Base-by-base conservation (phyloP, 2,888 invertebrate species). In the Ellobium chinense region DNA sequence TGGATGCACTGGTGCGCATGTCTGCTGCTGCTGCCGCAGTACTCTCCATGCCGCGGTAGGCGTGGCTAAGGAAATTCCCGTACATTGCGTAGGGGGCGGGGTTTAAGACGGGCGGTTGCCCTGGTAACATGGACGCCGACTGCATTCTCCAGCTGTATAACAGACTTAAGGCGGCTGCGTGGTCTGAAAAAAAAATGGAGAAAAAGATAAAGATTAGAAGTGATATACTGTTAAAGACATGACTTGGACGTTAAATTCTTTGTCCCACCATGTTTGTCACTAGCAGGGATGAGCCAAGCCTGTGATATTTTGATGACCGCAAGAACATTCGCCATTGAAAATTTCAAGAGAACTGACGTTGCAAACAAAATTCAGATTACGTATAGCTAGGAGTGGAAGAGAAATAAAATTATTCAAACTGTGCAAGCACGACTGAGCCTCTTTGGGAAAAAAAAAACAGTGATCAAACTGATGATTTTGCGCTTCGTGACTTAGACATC, bases 81-180 rank as follows among this genome's bases (percentile, higher is more conserved):
- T 80, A 73, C 73, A 80, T 68, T 31, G 80, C 66, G 56, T 80
- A 80, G n/a, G 80, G 80, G 36, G 73, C 31, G 21, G 80, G 73
- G 54, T 21, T 58, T 21, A 74, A 14, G 46, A 46, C 65, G 24
- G 78, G 73, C 31, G 74, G 80, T 74, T 80, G 80, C n/a, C 80
- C 80, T 27, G 80, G 80, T 39, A 80, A 74, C 74, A 80, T 29
- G 31, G 80, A 73, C 56, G 80, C 74, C 12, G 80, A 80, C 31
- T 80, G 80, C 80, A 80, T 80, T 34, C 80, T 56, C 80, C 73
- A 80, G 37, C 66, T 80, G 58, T 80, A 80, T 0, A 80, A 74
- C n/a, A 80, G 74, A 31, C 80, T 80, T 21, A 80, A 60, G 18
- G 80, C 80, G 0, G 80, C 80, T 4, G 80, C 80, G 68, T 80